Evolutionary conservation across 2,888 invertebrate species (phyloP).

Genomic region (Heliconius ismenius): DNA sequence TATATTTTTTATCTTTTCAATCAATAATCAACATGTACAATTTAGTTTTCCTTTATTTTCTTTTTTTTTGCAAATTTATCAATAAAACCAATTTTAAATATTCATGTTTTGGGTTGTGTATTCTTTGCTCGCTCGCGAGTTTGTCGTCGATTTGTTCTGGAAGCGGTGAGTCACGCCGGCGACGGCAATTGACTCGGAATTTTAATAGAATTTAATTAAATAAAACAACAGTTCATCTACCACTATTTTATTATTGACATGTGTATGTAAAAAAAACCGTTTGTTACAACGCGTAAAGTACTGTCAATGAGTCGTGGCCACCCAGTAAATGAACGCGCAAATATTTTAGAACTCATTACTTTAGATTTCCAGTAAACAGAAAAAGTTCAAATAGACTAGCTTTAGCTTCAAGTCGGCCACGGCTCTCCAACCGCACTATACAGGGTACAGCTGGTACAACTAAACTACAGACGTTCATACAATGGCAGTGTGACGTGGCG

Average conservation of each 20-base stretch:
- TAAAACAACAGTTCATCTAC: constrained; percentile 76
- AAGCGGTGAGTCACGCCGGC: constrained; percentile 61
- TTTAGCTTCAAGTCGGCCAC: not conserved
- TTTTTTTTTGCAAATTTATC: constrained; percentile 78
- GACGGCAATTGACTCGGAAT: constrained; percentile 73
- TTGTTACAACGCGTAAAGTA: not conserved
- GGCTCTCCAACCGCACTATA: constrained; percentile 44
- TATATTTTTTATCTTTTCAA: constrained; percentile 79
- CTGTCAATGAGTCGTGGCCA: not conserved
- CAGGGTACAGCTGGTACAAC: constrained; percentile 47
- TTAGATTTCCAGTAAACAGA: too few relatives aligned
- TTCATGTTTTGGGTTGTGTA: constrained; percentile 49
- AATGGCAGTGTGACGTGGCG: constrained; percentile 77
- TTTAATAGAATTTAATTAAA: constrained; percentile 77
- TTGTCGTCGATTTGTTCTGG: constrained; percentile 29
- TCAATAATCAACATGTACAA: constrained; percentile 81
- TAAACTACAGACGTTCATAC: constrained; percentile 54
- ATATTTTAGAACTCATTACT: too few relatives aligned
- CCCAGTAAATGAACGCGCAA: too few relatives aligned
- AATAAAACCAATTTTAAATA: constrained; percentile 82
- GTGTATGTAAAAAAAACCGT: constrained; percentile 58
- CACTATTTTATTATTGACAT: constrained; percentile 77
- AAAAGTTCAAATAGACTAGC: too few relatives aligned
- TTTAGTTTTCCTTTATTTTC: constrained; percentile 61
- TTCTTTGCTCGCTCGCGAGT: constrained; percentile 38